Percentiles rank a stretch among this genome's conserved stretches.
These are phyloP conservation scores for Hyposmocoma kahamanoa DNA, from an alignment of 1,140 invertebrate species.

Conservation along the genomic window DNA sequence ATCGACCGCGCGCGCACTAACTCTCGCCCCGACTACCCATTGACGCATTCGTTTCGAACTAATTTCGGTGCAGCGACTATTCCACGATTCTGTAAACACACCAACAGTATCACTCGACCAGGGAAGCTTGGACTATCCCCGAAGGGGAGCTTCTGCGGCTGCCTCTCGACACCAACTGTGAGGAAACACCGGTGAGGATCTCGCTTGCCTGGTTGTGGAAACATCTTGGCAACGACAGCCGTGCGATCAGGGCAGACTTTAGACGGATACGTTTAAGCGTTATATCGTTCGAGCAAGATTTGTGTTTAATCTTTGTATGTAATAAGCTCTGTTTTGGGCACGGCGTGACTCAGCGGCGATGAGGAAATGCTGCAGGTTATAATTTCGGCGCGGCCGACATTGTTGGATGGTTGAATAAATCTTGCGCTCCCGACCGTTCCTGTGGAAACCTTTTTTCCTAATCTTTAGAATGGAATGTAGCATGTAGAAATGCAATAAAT, in stretches of 20 bases:
- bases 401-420: conserved; percentile 67
- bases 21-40: conserved; percentile 50
- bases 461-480: not conserved
- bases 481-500: no score
- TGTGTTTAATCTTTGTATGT: conserved; percentile 35
- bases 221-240: no score
- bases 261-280: conserved; percentile 25
- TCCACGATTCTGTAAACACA: conserved; percentile 70
- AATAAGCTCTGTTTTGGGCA: conserved; percentile 70
- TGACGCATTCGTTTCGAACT: conserved; percentile 70
- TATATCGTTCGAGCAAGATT: no score
- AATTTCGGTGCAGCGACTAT: conserved; percentile 69
- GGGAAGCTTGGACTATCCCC: conserved; percentile 29
- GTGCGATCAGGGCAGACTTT: no score
- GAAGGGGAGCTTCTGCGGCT: no score
- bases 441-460: conserved; percentile 8
- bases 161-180: no score
- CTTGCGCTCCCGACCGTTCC: conserved; percentile 35
- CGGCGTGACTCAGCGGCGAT: conserved; percentile 62
- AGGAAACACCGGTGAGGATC: no score
- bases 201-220: no score
- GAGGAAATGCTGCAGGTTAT: conserved; percentile 70
- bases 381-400: conserved; percentile 65
- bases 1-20: conserved; percentile 53
- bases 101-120: no score